Percentiles rank a stretch among this genome's conserved stretches.
Evolutionary conservation across 1,140 invertebrate genomes (phyloP).

Genomic region (Halyomorpha halys): DNA sequence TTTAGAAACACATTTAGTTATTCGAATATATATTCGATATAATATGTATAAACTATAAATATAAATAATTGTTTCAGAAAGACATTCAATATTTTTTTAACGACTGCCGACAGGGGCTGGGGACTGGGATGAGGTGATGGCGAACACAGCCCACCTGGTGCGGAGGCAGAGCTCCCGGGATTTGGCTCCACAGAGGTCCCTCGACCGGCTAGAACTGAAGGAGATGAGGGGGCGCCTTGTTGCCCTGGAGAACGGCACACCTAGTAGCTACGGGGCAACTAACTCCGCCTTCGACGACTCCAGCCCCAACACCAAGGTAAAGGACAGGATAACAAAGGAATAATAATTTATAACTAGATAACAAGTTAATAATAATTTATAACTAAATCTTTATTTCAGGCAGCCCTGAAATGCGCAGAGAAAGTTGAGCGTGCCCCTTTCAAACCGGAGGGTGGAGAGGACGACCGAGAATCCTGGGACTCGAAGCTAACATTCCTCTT

Average conservation of each 20-base stretch:
- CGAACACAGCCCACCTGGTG: conserved; percentile 77
- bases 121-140: conserved; percentile 44
- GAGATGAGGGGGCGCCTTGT: conserved; percentile 68
- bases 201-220: conserved; percentile 75
- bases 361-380: background rate
- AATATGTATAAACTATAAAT: too few species aligned
- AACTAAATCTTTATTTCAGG: conserved; percentile 6
- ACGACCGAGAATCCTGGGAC: conserved; percentile 84
- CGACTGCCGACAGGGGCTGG: conserved; percentile 4
- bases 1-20: too few species aligned
- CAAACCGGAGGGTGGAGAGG: conserved; percentile 61
- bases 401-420: conserved; percentile 20
- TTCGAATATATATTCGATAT: too few species aligned
- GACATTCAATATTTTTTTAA: too few species aligned
- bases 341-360: background rate
- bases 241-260: conserved; percentile 53
- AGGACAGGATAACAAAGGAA: background rate
- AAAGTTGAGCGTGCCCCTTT: conserved; percentile 34
- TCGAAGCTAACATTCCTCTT: conserved; percentile 83
- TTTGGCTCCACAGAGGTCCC: conserved; percentile 63
- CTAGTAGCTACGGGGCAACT: conserved; percentile 59
- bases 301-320: conserved; percentile 48
- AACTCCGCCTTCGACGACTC: conserved; percentile 78
- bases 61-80: too few species aligned
- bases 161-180: conserved; percentile 76